Conservation (phyloP, 2,888 invertebrate genomes). For the Eilema sororculum region DNA sequence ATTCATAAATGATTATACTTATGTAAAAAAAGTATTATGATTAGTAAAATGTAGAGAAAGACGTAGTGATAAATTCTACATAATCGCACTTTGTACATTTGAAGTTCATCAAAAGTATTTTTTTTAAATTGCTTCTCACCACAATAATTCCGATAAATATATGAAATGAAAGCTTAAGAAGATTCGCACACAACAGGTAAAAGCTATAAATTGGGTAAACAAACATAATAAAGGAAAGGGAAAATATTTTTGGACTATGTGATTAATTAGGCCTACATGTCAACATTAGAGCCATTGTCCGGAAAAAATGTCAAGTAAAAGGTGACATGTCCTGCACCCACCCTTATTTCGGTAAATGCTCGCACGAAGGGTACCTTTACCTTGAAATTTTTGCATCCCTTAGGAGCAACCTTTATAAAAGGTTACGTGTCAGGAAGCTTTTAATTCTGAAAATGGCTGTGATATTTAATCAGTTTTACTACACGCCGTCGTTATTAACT, state of each 20-base stretch:
- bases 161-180: neutral
- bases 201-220: neutral
- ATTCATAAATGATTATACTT: too few relatives aligned
- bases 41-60: too few relatives aligned
- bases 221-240: neutral
- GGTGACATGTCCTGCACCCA: neutral
- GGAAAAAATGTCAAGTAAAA: neutral
- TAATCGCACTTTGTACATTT: too few relatives aligned
- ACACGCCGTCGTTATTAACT: neutral
- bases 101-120: too few relatives aligned
- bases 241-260: neutral
- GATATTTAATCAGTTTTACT: slow-evolving; percentile 13
- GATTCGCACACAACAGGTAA: neutral
- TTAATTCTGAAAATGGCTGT: slow-evolving; percentile 6
- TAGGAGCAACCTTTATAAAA: slow-evolving; percentile 15
- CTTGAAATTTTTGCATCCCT: slow-evolving; percentile 6
- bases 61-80: too few relatives aligned
- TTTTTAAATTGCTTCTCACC: too few relatives aligned
- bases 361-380: neutral
- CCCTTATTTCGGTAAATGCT: slow-evolving; percentile 3
- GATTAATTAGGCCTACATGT: neutral
- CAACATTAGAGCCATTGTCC: neutral
- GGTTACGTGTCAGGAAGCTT: slow-evolving; percentile 5
- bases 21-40: too few relatives aligned
- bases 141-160: neutral